Base-by-base conservation (phyloP, 2,888 invertebrate species). In the Parnassius mnemosyne region DNA sequence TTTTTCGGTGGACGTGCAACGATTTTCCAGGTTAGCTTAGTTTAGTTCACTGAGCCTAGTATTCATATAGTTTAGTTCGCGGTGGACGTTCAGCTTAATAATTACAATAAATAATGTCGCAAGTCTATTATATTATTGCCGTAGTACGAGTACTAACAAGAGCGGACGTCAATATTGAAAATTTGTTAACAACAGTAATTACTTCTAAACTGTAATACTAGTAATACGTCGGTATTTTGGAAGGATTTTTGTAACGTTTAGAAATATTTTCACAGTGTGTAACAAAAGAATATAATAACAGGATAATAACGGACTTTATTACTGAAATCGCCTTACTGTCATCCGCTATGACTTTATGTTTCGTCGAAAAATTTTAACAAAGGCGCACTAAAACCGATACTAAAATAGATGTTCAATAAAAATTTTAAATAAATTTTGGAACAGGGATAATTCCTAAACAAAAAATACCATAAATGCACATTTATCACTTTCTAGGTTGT, bases 321-420 rank as follows among this genome's bases (percentile, higher is more conserved):
- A 56, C 57, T 13, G 25, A 10, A 53, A 11, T 58, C 51, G n/a
- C 3, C 57, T 53, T 44, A 54, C 47, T 50, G 44, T 62, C 50
- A 51, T 58, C 62, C 44, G 54, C 58, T 51, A 51, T 60, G 13
- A 43, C n/a, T 53, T 58, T 51, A 55, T 57, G 62, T 62, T 55
- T 58, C 13, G 51, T 56, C 41, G 34, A 25, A 34, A 51, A 51
- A 53, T 54, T 34, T 58, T 54, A 16, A 63, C 58, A 63, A 63
- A 51, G 54, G 58, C 43, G 9, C 44, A 54, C 57, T 62, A 53
- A 57, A 57, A 53, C 44, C 41, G n/a, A 34, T 46, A 46, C n/a
- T 46, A 46, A 46, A 34, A 46, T 9, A 49, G 13, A 44, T 50
- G 54, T 49, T 12, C 62, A n/a, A 58, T 58, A 54, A 58, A 58